Evolutionary conservation across 2,113 vertebrate species (phyloP).

Genomic region (Chrysochloris asiatica): DNA sequence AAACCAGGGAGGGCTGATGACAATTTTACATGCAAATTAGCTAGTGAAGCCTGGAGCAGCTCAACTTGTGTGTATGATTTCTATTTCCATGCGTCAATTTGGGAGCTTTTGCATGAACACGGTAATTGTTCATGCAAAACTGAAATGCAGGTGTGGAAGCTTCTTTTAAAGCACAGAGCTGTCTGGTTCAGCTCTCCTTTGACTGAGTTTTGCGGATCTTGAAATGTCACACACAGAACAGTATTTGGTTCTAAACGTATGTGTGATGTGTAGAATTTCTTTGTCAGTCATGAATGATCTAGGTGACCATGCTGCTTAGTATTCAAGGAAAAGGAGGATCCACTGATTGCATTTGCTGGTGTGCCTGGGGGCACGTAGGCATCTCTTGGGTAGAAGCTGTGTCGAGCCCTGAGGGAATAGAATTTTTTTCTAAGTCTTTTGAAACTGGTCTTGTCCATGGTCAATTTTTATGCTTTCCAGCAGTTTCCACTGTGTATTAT

Average conservation of each 20-base stretch:
- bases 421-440: background rate
- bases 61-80: background rate
- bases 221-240: background rate
- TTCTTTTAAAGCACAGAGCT: constrained; percentile 22
- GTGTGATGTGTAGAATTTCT: background rate
- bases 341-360: background rate
- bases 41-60: background rate
- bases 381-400: background rate
- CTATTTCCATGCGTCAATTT: constrained; percentile 64
- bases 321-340: background rate
- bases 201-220: constrained; percentile 20
- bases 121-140: constrained; percentile 67
- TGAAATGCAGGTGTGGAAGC: constrained; percentile 59
- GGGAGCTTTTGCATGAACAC: background rate
- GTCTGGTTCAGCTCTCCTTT: constrained; percentile 8
- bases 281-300: background rate
- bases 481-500: background rate
- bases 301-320: background rate
- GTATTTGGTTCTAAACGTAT: background rate
- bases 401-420: background rate
- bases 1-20: constrained; percentile 36
- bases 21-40: constrained; percentile 71
- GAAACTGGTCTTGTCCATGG: background rate
- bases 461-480: background rate
- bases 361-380: background rate